A percentile compares a stretch with the other conserved stretches of the same genome.
Conservation (phyloP, 2,113 vertebrate species). For the Oncorhynchus mykiss region DNA sequence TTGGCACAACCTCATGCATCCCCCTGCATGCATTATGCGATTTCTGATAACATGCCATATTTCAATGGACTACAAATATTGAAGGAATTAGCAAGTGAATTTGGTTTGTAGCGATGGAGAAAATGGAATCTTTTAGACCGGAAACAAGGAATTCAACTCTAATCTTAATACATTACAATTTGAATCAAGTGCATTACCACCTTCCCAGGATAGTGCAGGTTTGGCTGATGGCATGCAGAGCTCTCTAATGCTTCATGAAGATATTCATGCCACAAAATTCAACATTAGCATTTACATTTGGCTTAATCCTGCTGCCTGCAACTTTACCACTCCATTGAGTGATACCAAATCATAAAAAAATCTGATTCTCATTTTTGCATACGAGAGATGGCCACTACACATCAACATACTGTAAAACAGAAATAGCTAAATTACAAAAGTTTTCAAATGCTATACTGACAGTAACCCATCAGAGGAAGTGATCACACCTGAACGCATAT, state of each 20-base stretch:
- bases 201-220: conserved; percentile 59
- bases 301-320: conserved; percentile 22
- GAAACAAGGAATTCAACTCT: conserved; percentile 56
- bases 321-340: conserved; percentile 32
- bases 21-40: neutral
- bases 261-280: conserved; percentile 55
- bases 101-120: conserved; percentile 27
- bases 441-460: conserved; percentile 57
- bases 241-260: conserved; percentile 49
- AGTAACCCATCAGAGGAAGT: conserved; percentile 13
- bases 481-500: neutral
- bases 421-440: neutral
- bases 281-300: conserved; percentile 60
- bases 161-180: conserved; percentile 64
- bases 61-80: conserved; percentile 19
- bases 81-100: conserved; percentile 27
- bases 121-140: conserved; percentile 45
- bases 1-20: neutral
- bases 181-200: conserved; percentile 64
- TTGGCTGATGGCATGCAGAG: conserved; percentile 56
- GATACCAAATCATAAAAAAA: neutral
- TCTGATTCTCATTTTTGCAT: neutral
- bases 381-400: conserved; percentile 5
- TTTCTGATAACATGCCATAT: conserved; percentile 14
- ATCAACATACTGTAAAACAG: too few species aligned